Conservation (phyloP, 2,113 vertebrate genomes). For the Peucedramus taeniatus region DNA sequence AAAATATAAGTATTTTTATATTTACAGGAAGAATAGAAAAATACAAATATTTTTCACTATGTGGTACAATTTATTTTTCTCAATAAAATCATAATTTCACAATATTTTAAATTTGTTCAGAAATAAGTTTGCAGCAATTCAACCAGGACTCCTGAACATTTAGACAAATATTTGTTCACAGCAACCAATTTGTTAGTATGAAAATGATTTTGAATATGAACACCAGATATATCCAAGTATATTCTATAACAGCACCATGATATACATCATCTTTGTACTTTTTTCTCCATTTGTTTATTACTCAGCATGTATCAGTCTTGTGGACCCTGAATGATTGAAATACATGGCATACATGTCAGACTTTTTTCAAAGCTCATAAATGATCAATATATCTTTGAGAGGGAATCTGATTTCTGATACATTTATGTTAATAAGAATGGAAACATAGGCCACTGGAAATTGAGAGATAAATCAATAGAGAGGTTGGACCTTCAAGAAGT, state of each 20-base stretch:
- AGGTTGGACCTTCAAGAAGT: conserved; percentile 63
- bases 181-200: background rate
- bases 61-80: background rate
- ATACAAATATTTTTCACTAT: background rate
- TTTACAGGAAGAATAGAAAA: background rate
- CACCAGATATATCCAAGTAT: background rate
- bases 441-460: conserved; percentile 54
- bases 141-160: background rate
- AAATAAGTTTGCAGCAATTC: background rate
- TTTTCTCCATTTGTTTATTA: background rate
- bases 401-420: conserved; percentile 61
- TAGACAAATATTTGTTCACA: background rate
- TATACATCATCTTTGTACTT: background rate
- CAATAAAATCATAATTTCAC: background rate
- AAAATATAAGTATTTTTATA: background rate
- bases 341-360: background rate
- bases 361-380: conserved; percentile 55
- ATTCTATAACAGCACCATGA: background rate
- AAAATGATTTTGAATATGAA: background rate
- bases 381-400: conserved; percentile 42
- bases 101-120: background rate
- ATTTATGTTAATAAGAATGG: conserved; percentile 61
- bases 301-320: background rate
- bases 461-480: conserved; percentile 68
- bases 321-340: background rate